Conservation (phyloP, 2,113 vertebrate species). For the Todiramphus saurophagus region DNA sequence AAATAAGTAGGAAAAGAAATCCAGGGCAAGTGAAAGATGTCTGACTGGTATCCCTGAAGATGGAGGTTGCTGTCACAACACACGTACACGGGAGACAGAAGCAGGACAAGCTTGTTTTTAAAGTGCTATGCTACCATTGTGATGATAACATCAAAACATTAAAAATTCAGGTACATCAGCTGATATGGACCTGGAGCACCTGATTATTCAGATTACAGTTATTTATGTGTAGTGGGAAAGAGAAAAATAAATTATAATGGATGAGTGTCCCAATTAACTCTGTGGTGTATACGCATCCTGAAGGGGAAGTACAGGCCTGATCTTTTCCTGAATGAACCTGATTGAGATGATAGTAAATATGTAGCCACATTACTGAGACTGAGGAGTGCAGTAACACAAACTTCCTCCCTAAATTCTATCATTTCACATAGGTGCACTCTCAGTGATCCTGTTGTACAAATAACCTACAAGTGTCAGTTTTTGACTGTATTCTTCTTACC, state of each 20-base stretch:
- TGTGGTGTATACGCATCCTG: not conserved
- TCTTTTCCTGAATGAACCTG: not conserved
- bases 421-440: not conserved
- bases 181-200: not conserved
- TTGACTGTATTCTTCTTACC: not conserved
- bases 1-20: not conserved
- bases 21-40: not conserved
- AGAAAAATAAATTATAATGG: not conserved
- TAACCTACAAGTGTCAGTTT: not conserved
- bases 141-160: not conserved
- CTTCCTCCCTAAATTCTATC: not conserved
- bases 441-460: not conserved
- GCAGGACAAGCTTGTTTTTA: not conserved
- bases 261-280: not conserved
- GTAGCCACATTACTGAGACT: not conserved
- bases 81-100: rapidly evolving
- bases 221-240: not conserved
- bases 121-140: not conserved
- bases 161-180: not conserved
- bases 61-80: not conserved
- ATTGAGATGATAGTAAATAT: not conserved
- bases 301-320: not conserved
- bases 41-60: not conserved
- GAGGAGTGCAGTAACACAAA: not conserved
- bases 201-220: not conserved